Conservation (phyloP, 2,113 vertebrate genomes). For the Desmodus rotundus region DNA sequence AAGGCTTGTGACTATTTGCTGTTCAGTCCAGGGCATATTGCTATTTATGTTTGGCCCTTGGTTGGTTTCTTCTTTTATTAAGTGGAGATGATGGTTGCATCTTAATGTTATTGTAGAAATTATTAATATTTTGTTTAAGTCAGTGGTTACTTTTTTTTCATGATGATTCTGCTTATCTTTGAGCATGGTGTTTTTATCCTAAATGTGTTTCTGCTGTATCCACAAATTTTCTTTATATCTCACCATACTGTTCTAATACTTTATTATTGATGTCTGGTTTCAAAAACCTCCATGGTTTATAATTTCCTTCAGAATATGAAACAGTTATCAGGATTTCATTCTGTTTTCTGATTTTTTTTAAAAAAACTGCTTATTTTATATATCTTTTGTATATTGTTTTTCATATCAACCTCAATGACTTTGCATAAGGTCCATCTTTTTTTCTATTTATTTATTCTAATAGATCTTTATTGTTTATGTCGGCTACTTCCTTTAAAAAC, state of each 20-base stretch:
- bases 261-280: background rate
- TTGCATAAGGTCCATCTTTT: background rate
- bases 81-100: background rate
- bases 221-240: background rate
- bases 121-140: background rate
- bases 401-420: background rate
- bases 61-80: background rate
- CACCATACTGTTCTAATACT: background rate
- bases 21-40: background rate
- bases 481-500: background rate
- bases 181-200: background rate
- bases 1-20: background rate
- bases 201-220: background rate
- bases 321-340: background rate
- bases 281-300: background rate
- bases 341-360: background rate
- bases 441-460: background rate
- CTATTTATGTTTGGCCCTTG: background rate
- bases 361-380: background rate
- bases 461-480: background rate
- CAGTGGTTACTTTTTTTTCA: background rate
- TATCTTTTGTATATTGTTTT: background rate
- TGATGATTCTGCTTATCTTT: background rate
- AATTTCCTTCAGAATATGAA: background rate
- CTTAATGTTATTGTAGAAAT: background rate